These are phyloP conservation scores for Megalonaias nervosa DNA, from an alignment of 1,140 invertebrate species.

Conservation along the genomic window DNA sequence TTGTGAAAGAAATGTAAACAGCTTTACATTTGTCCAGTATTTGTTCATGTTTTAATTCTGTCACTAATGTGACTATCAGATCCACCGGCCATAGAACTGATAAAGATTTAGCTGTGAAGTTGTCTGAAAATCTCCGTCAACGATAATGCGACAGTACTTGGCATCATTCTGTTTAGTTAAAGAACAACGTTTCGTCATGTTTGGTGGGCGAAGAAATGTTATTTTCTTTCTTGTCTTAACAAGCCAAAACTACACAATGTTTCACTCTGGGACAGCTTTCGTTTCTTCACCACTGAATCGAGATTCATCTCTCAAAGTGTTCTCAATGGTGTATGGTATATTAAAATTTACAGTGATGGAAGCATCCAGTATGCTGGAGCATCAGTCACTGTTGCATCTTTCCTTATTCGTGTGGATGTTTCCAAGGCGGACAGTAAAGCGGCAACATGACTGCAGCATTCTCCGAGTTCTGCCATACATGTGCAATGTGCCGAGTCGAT, in stretches of 20 bases:
- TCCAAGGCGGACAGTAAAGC: conserved; percentile 29
- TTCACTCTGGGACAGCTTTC: conserved; percentile 7
- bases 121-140: no score
- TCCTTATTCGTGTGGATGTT: conserved; percentile 19
- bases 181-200: no score
- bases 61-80: no score
- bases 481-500: conserved; percentile 30
- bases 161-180: no score
- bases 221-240: no score
- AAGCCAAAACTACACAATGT: no score
- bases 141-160: no score
- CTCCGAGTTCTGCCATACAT: conserved; percentile 43
- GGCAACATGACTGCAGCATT: conserved; percentile 35
- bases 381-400: conserved; percentile 21
- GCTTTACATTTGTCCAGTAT: no score
- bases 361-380: conserved; percentile 20
- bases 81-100: no score
- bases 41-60: no score
- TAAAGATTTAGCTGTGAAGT: no score
- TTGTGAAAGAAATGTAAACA: conserved; percentile 13
- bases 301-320: conserved; percentile 1
- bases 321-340: conserved; percentile 10
- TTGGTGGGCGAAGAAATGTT: no score
- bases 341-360: conserved; percentile 4
- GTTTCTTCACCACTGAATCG: conserved; percentile 26